Evolutionary conservation across 2,113 vertebrate species (phyloP), one percentile per base, ranked within the genome.

Genomic region (Prinia subflava): DNA sequence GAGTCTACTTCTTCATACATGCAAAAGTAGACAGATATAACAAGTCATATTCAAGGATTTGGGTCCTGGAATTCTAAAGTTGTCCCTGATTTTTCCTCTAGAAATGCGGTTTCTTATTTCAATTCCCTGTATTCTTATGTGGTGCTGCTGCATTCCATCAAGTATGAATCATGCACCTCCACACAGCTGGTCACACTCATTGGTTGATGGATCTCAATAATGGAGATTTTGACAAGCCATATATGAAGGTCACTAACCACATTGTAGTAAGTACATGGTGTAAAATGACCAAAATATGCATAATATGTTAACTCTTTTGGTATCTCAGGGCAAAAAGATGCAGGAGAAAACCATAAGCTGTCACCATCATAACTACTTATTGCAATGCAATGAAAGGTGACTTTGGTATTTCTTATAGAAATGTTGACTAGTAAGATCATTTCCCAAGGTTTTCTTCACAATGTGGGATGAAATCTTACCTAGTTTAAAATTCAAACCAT

Each of bases 331-430:
- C 64, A 93, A 80, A 11, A 88, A 70, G 17, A 64, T 56, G 49
- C 41, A 78, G 56, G 30, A 12, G 27, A 39, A 59, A 57, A 6
- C 2, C 9, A 22, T 44, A 49, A 73, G n/a, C 39, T 35, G 14
- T 86, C 68, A 86, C 68, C n/a, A 25, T 71, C 17, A 18, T 74
- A 78, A 83, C 68, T 87, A 81, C 30, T 52, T 81, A 75, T 94
- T 96, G 93, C 94, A 95, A 75, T 93, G 88, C 93, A 96, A 93
- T 96, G 83, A 86, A 90, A 92, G 53, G 65, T 92, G 60, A 68
- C 56, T 78, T 89, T 49, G 46, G 7, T 96, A 75, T 97, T 97
- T 97, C 95, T 96, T 81, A 95, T 84, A 96, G 96, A 97, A 97
- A 97, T 96, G 88, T 88, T 86, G 39, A 86, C 71, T 62, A 68